phyloP scores from a whole-genome alignment of 2,797 vertebrate genomes.

The Borostomias antarcticus region DNA sequence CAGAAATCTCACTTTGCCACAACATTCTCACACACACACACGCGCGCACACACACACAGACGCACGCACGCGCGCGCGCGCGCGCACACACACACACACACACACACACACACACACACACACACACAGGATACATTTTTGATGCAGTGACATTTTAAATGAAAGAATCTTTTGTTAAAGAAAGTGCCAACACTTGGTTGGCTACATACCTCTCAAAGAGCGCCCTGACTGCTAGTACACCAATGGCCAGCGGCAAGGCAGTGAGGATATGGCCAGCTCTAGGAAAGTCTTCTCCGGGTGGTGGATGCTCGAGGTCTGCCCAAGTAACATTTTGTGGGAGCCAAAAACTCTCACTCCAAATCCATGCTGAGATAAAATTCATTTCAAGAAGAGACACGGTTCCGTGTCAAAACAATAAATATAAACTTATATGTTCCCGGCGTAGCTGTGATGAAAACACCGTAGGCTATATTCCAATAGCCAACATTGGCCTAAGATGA shows the following conservation, averaged over 20 bases:
- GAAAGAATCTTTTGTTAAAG: not conserved
- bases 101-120: no score
- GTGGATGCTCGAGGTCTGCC: conserved; percentile 82
- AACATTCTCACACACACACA: not conserved
- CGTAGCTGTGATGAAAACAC: not conserved
- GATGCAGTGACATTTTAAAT: not conserved
- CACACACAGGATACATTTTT: not conserved
- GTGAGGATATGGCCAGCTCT: conserved; percentile 73
- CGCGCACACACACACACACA: not conserved
- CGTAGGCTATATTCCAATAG: no score
- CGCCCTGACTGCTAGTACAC: conserved; percentile 80
- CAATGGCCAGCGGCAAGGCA: conserved; percentile 83
- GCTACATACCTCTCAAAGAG: conserved; percentile 87
- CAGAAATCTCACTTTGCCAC: not conserved
- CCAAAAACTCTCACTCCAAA: conserved; percentile 95
- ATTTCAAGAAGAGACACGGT: not conserved
- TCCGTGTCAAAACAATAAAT: not conserved
- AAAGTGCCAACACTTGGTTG: not conserved
- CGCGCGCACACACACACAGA: not conserved
- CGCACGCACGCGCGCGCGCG: no score
- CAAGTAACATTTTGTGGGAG: conserved; percentile 90
- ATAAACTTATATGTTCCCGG: not conserved
- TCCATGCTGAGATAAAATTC: conserved; percentile 77
- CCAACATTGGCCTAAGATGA: not conserved
- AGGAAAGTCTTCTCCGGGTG: conserved; percentile 75